Percentiles rank a stretch among this genome's conserved stretches.
phyloP scores from a whole-genome alignment of 2,797 vertebrate genomes.

The Phalloptychus januarius region DNA sequence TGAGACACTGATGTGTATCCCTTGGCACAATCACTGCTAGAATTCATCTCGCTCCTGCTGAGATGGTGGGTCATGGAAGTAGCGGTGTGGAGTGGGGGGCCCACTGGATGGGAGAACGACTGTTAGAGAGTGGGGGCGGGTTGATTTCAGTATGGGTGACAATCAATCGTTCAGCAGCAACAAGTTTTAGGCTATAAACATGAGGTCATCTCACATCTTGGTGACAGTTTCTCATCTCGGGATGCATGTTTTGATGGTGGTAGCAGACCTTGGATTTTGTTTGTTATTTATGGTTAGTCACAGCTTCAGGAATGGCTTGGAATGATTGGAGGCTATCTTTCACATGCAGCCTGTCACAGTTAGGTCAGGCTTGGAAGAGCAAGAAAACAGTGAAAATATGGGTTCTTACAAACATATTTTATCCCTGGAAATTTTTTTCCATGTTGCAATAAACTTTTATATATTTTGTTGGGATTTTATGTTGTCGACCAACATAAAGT shows the following conservation, averaged over 20 bases:
- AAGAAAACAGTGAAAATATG: conserved; percentile 7
- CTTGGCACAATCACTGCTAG: conserved; percentile 66
- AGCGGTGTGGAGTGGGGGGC: not conserved
- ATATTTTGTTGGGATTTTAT: not conserved
- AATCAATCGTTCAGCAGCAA: conserved; percentile 81
- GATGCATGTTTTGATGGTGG: conserved; percentile 59
- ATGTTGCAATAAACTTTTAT: not conserved
- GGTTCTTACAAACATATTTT: not conserved
- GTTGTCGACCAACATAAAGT: not conserved
- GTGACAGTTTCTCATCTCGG: conserved; percentile 79
- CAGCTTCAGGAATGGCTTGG: conserved; percentile 76
- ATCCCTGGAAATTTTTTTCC: not conserved
- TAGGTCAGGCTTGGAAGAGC: conserved; percentile 14
- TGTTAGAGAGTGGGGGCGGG: not conserved
- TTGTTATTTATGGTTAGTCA: conserved; percentile 85
- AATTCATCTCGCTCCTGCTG: conserved; percentile 75
- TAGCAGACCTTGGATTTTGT: conserved; percentile 82
- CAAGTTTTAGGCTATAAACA: conserved; percentile 81
- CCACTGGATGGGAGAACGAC: not conserved
- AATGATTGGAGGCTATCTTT: conserved; percentile 77
- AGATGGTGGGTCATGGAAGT: conserved; percentile 52
- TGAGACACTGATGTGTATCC: conserved; percentile 77
- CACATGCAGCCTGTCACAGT: conserved; percentile 55
- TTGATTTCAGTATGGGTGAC: conserved; percentile 52
- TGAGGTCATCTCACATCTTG: conserved; percentile 79